Conservation (phyloP, 1,140 invertebrate genomes). For the Alviniconcha marisindica region DNA sequence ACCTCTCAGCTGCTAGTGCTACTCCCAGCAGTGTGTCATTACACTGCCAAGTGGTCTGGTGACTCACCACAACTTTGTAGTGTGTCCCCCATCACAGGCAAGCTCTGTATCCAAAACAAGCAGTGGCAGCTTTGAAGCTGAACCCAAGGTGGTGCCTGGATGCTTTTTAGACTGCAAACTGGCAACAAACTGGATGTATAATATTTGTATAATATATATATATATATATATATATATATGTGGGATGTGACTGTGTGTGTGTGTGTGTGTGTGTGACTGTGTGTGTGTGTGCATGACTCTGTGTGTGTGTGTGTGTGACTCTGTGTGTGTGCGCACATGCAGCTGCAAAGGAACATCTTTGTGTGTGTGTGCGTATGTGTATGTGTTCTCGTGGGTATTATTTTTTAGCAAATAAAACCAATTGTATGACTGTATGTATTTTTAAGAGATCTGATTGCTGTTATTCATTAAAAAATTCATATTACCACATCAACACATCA, state of each 20-base stretch:
- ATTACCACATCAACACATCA: no score
- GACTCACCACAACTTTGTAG: no score
- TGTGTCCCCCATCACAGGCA: no score
- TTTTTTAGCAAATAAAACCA: not conserved
- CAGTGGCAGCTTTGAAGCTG: no score
- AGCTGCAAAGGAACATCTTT: not conserved
- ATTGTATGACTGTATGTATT: not conserved
- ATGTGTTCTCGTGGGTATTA: not conserved
- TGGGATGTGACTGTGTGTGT: slow-evolving; percentile 3
- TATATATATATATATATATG: slow-evolving; percentile 47
- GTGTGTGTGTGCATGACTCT: not conserved
- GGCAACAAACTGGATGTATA: no score
- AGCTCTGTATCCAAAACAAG: no score
- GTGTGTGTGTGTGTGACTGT: not conserved
- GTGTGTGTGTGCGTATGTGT: slow-evolving; percentile 14
- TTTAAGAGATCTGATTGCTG: not conserved
- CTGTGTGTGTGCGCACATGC: slow-evolving; percentile 7
- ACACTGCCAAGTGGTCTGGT: no score
- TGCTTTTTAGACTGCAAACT: no score
- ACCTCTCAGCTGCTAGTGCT: no score
- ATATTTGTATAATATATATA: no score
- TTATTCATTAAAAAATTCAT: not conserved
- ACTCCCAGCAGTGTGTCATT: no score
- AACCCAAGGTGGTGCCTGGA: no score
- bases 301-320: slow-evolving; percentile 4